A percentile compares a stretch with the other conserved stretches of the same genome.
These are phyloP conservation scores for Drosophila gunungcola DNA, from an alignment of 1,140 invertebrate genomes.

Conservation along the genomic window DNA sequence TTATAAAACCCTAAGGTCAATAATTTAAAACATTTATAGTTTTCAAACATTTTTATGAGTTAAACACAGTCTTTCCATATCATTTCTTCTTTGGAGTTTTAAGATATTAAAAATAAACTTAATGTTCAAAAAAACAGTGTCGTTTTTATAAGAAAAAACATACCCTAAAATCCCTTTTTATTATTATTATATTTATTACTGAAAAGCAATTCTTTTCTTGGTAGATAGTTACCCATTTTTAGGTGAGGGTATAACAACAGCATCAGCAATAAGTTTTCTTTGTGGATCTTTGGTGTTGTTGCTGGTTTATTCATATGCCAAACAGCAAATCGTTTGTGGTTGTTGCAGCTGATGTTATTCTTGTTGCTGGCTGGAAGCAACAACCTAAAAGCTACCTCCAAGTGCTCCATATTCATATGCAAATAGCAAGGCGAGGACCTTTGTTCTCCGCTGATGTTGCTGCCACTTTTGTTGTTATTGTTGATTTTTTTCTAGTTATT, in stretches of 20 bases:
- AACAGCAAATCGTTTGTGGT: conserved; percentile 61
- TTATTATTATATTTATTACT: too few relatives aligned
- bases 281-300: conserved; percentile 43
- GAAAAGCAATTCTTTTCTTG: conserved; percentile 1
- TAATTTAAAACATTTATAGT: too few relatives aligned
- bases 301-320: conserved; percentile 63
- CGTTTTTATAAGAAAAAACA: too few relatives aligned
- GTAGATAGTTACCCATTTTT: background rate
- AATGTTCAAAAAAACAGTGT: too few relatives aligned
- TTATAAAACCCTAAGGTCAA: too few relatives aligned
- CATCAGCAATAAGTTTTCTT: conserved; percentile 58
- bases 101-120: too few relatives aligned
- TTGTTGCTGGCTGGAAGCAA: conserved; percentile 45
- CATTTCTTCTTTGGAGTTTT: too few relatives aligned
- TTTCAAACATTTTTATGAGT: too few relatives aligned
- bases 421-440: conserved; percentile 75
- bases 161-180: too few relatives aligned
- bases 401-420: conserved; percentile 75
- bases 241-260: conserved; percentile 36
- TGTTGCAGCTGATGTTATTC: conserved; percentile 35
- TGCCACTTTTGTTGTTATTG: conserved; percentile 22
- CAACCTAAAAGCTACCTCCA: conserved; percentile 55
- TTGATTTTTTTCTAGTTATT: conserved; percentile 6
- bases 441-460: conserved; percentile 51
- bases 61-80: too few relatives aligned